A percentile compares a stretch with the other conserved stretches of the same genome.
phyloP scores from a whole-genome alignment of 2,113 vertebrate genomes.

The Eptatretus burgeri region DNA sequence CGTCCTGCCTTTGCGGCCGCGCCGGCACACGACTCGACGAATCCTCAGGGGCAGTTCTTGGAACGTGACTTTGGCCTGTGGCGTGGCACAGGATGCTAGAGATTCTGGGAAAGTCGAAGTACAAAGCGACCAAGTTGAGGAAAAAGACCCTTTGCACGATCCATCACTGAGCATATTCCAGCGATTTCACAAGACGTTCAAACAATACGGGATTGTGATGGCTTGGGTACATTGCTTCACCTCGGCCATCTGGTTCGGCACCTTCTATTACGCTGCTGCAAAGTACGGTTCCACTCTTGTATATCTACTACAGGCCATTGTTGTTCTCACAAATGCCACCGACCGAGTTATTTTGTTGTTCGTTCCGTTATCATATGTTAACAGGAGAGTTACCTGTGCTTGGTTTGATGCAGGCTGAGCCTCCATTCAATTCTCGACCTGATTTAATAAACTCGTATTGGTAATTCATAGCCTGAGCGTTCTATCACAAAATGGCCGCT shows the following conservation, averaged over 20 bases:
- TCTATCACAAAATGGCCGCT: too few species aligned
- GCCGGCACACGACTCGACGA: not conserved
- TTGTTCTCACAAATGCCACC: not conserved
- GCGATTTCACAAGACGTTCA: constrained; percentile 76
- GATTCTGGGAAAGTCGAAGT: not conserved
- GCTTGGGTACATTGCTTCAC: constrained; percentile 71
- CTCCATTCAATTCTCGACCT: not conserved
- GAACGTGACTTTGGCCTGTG: not conserved
- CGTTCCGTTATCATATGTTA: too few species aligned
- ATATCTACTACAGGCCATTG: not conserved
- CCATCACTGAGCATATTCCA: constrained; percentile 49
- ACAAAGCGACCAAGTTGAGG: constrained; percentile 9
- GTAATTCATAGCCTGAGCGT: not conserved
- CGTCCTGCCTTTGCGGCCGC: not conserved
- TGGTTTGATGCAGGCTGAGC: not conserved
- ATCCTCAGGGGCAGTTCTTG: not conserved
- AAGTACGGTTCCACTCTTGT: constrained; percentile 35
- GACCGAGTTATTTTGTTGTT: not conserved
- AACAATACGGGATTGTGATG: constrained; percentile 87
- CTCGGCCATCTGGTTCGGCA: constrained; percentile 60
- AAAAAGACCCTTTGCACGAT: constrained; percentile 62
- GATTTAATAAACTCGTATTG: not conserved
- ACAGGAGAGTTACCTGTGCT: not conserved
- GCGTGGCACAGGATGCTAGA: not conserved
- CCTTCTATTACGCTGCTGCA: constrained; percentile 82